Conservation (phyloP, 2,797 vertebrate species). For the Molossus molossus region DNA sequence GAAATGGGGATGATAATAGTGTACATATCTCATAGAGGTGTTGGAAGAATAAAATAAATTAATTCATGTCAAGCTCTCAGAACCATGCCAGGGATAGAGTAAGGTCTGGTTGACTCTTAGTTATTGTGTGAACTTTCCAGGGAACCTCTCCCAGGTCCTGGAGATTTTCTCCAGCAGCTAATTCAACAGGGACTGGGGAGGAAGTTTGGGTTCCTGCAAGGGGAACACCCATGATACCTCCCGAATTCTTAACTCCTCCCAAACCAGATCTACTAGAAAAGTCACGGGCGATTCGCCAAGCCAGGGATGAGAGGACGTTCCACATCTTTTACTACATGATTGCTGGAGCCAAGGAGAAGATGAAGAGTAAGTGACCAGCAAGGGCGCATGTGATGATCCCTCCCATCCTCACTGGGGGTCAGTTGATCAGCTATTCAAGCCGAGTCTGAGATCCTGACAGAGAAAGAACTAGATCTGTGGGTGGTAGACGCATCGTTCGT, state of each 20-base stretch:
- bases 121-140: fast-evolving
- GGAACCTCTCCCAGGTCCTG: not conserved
- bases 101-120: not conserved
- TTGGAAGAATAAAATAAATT: not conserved
- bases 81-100: not conserved
- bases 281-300: slow-evolving; percentile 97
- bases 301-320: slow-evolving; percentile 96
- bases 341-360: slow-evolving; percentile 94
- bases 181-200: not conserved
- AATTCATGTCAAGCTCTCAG: not conserved
- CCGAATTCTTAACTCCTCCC: slow-evolving; percentile 72
- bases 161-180: not conserved
- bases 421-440: fast-evolving
- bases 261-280: slow-evolving; percentile 97
- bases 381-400: fast-evolving
- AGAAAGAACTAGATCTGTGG: fast-evolving
- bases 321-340: slow-evolving; percentile 99
- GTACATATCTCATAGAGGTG: fast-evolving
- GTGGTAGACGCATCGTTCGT: fast-evolving
- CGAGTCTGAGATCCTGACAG: no score
- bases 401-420: fast-evolving
- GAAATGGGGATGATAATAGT: not conserved
- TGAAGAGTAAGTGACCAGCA: slow-evolving; percentile 89
- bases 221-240: not conserved
- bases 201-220: not conserved